Percentiles rank a stretch among this genome's conserved stretches.
These are phyloP conservation scores for Rapana venosa DNA, from an alignment of 2,888 invertebrate species.

Conservation along the genomic window DNA sequence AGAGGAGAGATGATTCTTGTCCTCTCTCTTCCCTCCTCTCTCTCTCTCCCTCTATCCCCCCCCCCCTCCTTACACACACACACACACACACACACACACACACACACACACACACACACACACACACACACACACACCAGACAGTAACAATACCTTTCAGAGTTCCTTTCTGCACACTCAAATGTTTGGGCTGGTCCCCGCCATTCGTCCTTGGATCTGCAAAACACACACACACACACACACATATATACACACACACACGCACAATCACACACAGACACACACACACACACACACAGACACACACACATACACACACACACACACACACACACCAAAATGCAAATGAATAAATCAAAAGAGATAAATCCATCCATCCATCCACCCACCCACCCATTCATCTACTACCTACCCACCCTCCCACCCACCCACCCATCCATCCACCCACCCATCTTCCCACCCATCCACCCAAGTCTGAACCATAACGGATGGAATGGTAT, in stretches of 20 bases:
- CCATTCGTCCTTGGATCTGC: not conserved
- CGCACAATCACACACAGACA: not conserved
- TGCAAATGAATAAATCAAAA: too few species aligned
- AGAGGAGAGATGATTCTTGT: not conserved
- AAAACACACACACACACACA: constrained; percentile 3
- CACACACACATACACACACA: not conserved
- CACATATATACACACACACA: not conserved
- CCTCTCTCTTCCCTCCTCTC: not conserved
- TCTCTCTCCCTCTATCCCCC: not conserved
- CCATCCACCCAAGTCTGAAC: too few species aligned
- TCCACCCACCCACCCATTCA: too few species aligned
- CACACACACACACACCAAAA: not conserved
- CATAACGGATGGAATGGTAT: too few species aligned
- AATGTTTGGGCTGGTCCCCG: not conserved
- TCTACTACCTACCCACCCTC: too few species aligned
- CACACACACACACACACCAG: too few species aligned
- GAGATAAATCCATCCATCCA: too few species aligned
- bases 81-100: constrained; percentile 14
- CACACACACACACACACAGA: not conserved
- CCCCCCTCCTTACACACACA: not conserved
- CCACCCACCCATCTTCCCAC: too few species aligned
- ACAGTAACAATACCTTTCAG: not conserved
- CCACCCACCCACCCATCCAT: too few species aligned
- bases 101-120: constrained; percentile 18
- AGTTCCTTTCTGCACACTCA: constrained; percentile 2